Evolutionary conservation across 2,888 invertebrate genomes (phyloP).

Genomic region (Standfussiana lucernea): DNA sequence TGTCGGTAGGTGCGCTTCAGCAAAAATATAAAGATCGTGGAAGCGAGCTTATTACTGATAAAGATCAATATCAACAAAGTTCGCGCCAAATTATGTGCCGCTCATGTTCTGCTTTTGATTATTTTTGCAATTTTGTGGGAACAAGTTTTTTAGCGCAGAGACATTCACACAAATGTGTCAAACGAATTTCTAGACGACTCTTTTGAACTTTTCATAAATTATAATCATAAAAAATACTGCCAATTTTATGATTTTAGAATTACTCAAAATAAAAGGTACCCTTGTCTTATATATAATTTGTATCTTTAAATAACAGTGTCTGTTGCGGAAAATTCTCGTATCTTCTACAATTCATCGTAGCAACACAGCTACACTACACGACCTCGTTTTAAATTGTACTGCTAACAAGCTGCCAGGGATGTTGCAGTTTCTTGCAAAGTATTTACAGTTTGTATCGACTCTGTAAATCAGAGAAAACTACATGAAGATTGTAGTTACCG

Average conservation of each 20-base stretch:
- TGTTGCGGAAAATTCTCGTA: constrained; percentile 38
- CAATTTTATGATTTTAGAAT: constrained; percentile 36
- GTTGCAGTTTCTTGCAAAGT: constrained; percentile 24
- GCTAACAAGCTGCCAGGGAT: constrained; percentile 48
- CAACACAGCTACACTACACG: constrained; percentile 31
- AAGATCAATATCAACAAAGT: background rate
- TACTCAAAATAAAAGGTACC: constrained; percentile 31
- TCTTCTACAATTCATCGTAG: constrained; percentile 50
- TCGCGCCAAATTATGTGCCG: background rate
- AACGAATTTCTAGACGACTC: constrained; percentile 8
- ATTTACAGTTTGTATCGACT: constrained; percentile 15
- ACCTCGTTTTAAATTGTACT: constrained; percentile 58
- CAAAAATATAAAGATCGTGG: background rate
- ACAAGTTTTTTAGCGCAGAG: background rate
- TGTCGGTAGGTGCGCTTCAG: background rate
- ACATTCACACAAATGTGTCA: constrained; percentile 8
- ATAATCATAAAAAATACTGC: no score
- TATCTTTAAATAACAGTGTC: constrained; percentile 49
- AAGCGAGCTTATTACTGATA: background rate
- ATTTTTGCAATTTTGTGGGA: background rate
- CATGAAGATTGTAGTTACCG: background rate
- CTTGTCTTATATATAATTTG: constrained; percentile 33
- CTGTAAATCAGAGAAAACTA: background rate
- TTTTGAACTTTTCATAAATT: constrained; percentile 22
- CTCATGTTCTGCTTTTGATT: background rate